Base-by-base conservation (phyloP, 2,888 invertebrate species). In the Tetheella fluctuosa region DNA sequence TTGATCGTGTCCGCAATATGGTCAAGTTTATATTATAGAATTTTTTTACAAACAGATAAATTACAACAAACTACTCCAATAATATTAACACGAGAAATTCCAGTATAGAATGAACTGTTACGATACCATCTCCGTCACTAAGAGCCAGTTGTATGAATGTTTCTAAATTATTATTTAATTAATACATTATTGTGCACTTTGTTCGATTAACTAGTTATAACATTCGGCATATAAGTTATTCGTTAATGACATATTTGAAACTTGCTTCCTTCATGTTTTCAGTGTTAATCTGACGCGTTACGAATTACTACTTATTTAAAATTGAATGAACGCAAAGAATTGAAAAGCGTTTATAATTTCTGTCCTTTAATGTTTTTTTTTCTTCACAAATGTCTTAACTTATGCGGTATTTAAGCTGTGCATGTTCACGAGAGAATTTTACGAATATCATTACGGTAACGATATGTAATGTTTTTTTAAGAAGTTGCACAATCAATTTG, bases 101-200 rank as follows among this genome's bases (percentile, higher is more conserved):
- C 48, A 20, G 17, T 20, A 20, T 48, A 10, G 10, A 20, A 48
- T 3, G 10, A 10, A 20, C 20, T 48, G 20, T 48, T 20, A 7
- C 48, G 17, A 48, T 48, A 48, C 17, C 20, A 20, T 20, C 8
- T 7, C 20, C 5, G 48, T 48, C 48, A 48, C 20, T 7, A 8
- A 20, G 48, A 48, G 48, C 48, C 48, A 42, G 42, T 42, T 42
- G 17, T 42, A 42, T 42, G 42, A 42, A 42, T 20, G 48, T 48
- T 20, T 48, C 48, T 1, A 20, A 39, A 10, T 20, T 48, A 48
- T 48, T 48, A 48, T 20, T 48, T 20, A 10, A 10, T 17, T 48
- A 48, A n/a, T 20, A 48, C 34, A 42, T 52, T 23, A 54, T 54
- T 15, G 39, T 53, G 53, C 23, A 28, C 25, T 53, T 25, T 25